These are phyloP conservation scores for Neodiprion fabricii DNA, from an alignment of 1,140 invertebrate species.

Conservation along the genomic window DNA sequence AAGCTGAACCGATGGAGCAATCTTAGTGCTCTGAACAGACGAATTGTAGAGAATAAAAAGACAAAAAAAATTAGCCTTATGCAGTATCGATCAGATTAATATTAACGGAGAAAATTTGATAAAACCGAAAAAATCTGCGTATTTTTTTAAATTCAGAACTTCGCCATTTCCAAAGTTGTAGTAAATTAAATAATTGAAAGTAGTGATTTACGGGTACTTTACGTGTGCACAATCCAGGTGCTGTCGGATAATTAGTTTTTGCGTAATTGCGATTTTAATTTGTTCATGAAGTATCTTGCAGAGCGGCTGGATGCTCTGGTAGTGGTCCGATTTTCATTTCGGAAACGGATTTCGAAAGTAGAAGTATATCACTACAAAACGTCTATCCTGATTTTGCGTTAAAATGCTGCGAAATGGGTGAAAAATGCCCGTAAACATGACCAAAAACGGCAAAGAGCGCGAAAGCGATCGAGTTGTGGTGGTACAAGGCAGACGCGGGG, in stretches of 20 bases:
- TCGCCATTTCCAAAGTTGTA: background rate
- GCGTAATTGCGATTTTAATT: no score
- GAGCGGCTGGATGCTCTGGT: no score
- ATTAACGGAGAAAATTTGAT: background rate
- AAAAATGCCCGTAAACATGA: constrained; percentile 10
- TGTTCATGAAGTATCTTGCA: no score
- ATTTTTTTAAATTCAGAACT: constrained; percentile 3
- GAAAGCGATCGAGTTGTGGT: constrained; percentile 14
- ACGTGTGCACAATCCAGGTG: no score
- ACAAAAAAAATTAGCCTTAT: background rate
- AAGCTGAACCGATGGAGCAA: no score
- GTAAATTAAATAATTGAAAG: no score
- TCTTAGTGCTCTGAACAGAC: background rate
- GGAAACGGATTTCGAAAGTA: no score
- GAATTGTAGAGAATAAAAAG: constrained; percentile 12
- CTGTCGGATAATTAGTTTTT: no score
- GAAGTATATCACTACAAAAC: background rate
- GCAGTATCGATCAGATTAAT: background rate
- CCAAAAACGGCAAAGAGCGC: constrained; percentile 14
- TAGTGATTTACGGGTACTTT: no score
- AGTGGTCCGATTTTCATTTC: no score
- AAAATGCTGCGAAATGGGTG: background rate
- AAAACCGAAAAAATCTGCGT: background rate
- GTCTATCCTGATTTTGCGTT: constrained; percentile 11
- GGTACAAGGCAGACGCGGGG: background rate